These are phyloP conservation scores for Elgaria multicarinata DNA, from an alignment of 2,113 vertebrate genomes.

Conservation along the genomic window DNA sequence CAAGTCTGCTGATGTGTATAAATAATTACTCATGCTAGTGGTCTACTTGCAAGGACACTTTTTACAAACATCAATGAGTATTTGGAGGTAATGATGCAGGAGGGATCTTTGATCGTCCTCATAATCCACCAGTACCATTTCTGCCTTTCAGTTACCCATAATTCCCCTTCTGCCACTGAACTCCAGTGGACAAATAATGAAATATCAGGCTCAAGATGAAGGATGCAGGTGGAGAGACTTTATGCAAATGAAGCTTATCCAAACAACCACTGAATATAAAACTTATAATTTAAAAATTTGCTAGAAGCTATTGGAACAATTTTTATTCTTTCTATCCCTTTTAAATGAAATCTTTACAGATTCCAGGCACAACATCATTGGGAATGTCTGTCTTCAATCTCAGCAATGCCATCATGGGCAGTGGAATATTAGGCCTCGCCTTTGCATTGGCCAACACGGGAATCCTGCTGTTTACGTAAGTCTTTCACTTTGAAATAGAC, in stretches of 20 bases:
- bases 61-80: not conserved
- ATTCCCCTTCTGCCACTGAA: not conserved
- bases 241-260: not conserved
- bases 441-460: slow-evolving; percentile 84
- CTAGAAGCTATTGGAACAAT: slow-evolving; percentile 14
- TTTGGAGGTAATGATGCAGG: not conserved
- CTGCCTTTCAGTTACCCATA: not conserved
- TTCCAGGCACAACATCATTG: slow-evolving; percentile 80
- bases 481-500: slow-evolving; percentile 58
- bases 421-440: slow-evolving; percentile 83
- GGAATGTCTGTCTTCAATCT: slow-evolving; percentile 85
- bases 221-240: not conserved
- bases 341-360: slow-evolving; percentile 65
- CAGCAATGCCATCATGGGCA: slow-evolving; percentile 86
- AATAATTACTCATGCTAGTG: not conserved
- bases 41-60: not conserved
- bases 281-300: not conserved
- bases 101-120: not conserved
- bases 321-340: not conserved
- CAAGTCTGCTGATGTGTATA: not conserved
- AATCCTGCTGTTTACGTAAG: slow-evolving; percentile 84
- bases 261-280: not conserved
- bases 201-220: not conserved
- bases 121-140: not conserved
- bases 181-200: not conserved